Percentiles rank a stretch among this genome's conserved stretches.
Conservation (phyloP, 92 coral and sea anemone genomes). For the Isaurus tuberculatus region DNA sequence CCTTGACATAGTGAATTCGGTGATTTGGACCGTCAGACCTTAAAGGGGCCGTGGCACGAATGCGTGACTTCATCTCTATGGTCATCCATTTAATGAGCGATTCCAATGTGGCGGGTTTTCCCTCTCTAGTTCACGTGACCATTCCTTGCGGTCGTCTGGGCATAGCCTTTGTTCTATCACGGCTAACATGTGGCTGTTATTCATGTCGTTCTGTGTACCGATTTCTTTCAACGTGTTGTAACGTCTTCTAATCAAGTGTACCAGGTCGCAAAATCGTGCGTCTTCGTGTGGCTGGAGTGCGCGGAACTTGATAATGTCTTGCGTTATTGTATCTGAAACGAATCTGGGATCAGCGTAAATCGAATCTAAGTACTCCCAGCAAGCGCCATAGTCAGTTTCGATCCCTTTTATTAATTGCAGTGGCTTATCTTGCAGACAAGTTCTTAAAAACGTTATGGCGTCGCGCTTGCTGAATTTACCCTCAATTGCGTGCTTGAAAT, state of each 20-base stretch:
- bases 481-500: slow-evolving; percentile 72
- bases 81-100: slow-evolving; percentile 74
- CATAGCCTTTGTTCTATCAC: slow-evolving; percentile 54
- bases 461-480: slow-evolving; percentile 58
- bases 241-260: slow-evolving; percentile 61
- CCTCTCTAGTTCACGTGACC: slow-evolving; percentile 73
- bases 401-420: slow-evolving; percentile 70
- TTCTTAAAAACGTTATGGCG: slow-evolving; percentile 63
- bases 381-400: slow-evolving; percentile 70
- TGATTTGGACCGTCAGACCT: slow-evolving; percentile 40
- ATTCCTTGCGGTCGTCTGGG: slow-evolving; percentile 44
- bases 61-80: slow-evolving; percentile 39
- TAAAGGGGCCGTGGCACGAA: slow-evolving; percentile 69
- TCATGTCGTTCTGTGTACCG: slow-evolving; percentile 43
- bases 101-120: slow-evolving; percentile 61
- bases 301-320: slow-evolving; percentile 65
- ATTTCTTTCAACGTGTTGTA: slow-evolving; percentile 52
- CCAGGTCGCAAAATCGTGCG: slow-evolving; percentile 68
- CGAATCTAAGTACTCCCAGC: slow-evolving; percentile 67
- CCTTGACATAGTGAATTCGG: slow-evolving; percentile 42
- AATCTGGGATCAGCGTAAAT: slow-evolving; percentile 73
- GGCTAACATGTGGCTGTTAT: slow-evolving; percentile 55
- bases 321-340: slow-evolving; percentile 67
- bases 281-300: slow-evolving; percentile 66
- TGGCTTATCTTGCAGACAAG: slow-evolving; percentile 66